Conservation (phyloP, 2,888 invertebrate species). For the Limenitis camilla region DNA sequence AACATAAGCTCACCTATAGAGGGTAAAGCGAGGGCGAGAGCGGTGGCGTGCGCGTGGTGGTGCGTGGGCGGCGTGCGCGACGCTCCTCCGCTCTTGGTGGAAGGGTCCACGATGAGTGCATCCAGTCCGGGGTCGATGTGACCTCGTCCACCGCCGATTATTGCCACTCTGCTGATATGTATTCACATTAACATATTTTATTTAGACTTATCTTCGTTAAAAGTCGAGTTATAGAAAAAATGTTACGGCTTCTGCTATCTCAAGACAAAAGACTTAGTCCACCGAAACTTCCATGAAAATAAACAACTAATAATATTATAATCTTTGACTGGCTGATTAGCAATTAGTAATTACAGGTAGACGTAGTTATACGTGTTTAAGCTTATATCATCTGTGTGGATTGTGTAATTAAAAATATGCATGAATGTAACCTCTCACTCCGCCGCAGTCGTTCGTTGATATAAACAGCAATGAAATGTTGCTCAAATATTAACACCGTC, state of each 20-base stretch:
- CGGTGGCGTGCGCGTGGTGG: constrained; percentile 22
- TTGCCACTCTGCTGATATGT: too few species aligned
- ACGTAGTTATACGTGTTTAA: too few species aligned
- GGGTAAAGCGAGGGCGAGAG: constrained; percentile 43
- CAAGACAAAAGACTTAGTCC: too few species aligned
- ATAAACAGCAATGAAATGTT: constrained; percentile 86
- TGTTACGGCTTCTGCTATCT: too few species aligned
- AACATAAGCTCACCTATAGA: constrained; percentile 35
- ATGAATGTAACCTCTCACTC: constrained; percentile 41
- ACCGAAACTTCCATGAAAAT: too few species aligned
- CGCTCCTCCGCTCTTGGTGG: constrained; percentile 27
- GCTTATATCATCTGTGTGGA: too few species aligned
- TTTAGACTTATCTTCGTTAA: too few species aligned
- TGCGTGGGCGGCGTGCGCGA: constrained; percentile 23
- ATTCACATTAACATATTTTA: too few species aligned
- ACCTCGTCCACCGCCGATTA: constrained; percentile 16
- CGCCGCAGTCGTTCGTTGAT: constrained; percentile 72
- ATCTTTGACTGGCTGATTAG: too few species aligned
- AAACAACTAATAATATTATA: too few species aligned
- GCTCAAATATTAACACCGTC: constrained; percentile 89
- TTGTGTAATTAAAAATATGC: background rate
- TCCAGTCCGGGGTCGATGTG: constrained; percentile 50
- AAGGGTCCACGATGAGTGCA: constrained; percentile 34
- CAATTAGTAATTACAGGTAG: too few species aligned
- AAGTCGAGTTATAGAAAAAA: too few species aligned